Percentiles rank a stretch among this genome's conserved stretches.
Evolutionary conservation across 35 echinoderm and acorn worm species (phyloP).

Genomic region (Amphiura filiformis): DNA sequence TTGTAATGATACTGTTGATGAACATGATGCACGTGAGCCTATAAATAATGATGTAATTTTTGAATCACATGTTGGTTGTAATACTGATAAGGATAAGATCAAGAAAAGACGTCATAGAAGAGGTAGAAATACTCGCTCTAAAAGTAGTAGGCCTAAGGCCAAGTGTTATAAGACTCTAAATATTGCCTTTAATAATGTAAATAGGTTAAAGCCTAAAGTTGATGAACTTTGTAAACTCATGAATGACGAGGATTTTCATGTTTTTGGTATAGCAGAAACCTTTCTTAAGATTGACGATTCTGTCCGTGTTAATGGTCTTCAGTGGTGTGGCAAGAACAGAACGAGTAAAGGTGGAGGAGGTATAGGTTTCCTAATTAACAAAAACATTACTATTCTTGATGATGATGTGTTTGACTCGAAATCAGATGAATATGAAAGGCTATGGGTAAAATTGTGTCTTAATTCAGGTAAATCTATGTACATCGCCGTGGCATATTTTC

Average conservation of each 20-base stretch:
- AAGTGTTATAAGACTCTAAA: neutral
- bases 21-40: too few species aligned
- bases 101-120: too few species aligned
- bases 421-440: neutral
- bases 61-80: too few species aligned
- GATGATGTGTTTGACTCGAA: neutral
- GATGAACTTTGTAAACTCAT: neutral
- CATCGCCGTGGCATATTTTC: conserved; percentile 24
- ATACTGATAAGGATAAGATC: too few species aligned
- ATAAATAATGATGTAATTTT: too few species aligned
- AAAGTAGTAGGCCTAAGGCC: neutral
- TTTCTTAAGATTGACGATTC: neutral
- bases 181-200: conserved; percentile 28
- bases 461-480: neutral
- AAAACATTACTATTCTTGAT: conserved; percentile 4
- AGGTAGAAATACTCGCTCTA: too few species aligned
- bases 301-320: neutral
- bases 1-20: too few species aligned
- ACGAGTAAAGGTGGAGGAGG: neutral
- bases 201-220: conserved; percentile 12
- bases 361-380: neutral
- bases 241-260: conserved; percentile 7
- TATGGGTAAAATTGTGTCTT: conserved; percentile 18
- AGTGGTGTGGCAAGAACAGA: conserved; percentile 16
- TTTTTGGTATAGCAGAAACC: conserved; percentile 25